phyloP scores from a whole-genome alignment of 2,113 vertebrate genomes.

The Alligator sinensis region DNA sequence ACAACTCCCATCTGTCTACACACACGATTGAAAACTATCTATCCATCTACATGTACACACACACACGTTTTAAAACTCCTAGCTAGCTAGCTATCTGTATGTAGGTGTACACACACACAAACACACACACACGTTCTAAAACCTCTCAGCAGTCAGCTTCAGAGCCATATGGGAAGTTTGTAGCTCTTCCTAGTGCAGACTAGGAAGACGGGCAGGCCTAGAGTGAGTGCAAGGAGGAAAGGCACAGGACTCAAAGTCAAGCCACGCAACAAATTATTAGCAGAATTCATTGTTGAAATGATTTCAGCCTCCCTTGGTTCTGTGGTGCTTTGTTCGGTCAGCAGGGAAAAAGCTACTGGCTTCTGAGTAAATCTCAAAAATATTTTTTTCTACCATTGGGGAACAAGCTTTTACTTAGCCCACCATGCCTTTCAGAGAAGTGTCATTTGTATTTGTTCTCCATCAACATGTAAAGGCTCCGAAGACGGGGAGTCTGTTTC shows the following conservation, averaged over 20 bases:
- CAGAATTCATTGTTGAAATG: neutral
- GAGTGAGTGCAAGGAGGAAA: accelerated
- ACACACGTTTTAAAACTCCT: no score
- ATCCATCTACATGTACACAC: no score
- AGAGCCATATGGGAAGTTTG: accelerated
- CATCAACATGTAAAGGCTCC: neutral
- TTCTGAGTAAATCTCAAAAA: accelerated
- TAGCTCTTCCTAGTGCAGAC: accelerated
- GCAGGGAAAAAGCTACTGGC: accelerated
- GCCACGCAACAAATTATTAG: neutral
- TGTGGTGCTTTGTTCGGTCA: accelerated
- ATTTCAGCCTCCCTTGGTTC: accelerated
- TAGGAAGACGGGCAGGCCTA: accelerated
- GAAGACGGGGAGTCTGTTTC: neutral
- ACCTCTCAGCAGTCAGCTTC: neutral
- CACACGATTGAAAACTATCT: no score
- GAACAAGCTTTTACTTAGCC: no score
- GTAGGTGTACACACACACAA: no score
- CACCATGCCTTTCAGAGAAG: neutral
- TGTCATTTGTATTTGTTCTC: neutral
- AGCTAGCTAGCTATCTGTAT: no score
- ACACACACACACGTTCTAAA: neutral
- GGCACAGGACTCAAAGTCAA: no score
- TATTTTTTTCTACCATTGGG: accelerated
- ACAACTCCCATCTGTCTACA: no score